Percentiles rank a stretch among this genome's conserved stretches.
phyloP scores from a whole-genome alignment of 1,140 invertebrate species.

The Caligus rogercresseyi region DNA sequence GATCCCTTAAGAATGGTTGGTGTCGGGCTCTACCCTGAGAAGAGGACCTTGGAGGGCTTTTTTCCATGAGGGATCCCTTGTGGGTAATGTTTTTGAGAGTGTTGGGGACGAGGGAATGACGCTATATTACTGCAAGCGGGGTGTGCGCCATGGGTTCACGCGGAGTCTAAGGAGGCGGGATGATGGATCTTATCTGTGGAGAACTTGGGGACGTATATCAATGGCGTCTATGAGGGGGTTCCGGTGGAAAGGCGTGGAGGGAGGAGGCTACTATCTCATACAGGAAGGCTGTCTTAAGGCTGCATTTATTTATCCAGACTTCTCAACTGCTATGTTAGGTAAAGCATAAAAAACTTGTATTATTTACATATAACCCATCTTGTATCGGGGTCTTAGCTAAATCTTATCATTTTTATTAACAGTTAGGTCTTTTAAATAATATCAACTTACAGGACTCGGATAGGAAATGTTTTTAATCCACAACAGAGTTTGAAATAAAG shows the following conservation, averaged over 20 bases:
- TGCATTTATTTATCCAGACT: background rate
- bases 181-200: background rate
- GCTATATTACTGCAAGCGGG: background rate
- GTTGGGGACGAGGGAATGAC: background rate
- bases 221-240: background rate
- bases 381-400: too few relatives aligned
- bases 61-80: background rate
- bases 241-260: background rate
- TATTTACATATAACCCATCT: too few relatives aligned
- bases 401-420: too few relatives aligned
- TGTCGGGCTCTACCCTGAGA: background rate
- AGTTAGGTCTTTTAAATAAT: too few relatives aligned
- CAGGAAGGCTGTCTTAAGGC: background rate
- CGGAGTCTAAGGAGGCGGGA: background rate
- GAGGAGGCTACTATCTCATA: background rate
- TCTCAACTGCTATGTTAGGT: background rate
- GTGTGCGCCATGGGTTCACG: background rate
- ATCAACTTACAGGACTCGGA: too few relatives aligned
- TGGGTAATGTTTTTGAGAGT: background rate
- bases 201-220: background rate
- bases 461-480: too few relatives aligned
- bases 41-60: background rate
- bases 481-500: too few relatives aligned
- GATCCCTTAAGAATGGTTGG: background rate
- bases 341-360: too few relatives aligned